phyloP scores from a whole-genome alignment of 2,888 invertebrate genomes.

The Isotomurus palustris region DNA sequence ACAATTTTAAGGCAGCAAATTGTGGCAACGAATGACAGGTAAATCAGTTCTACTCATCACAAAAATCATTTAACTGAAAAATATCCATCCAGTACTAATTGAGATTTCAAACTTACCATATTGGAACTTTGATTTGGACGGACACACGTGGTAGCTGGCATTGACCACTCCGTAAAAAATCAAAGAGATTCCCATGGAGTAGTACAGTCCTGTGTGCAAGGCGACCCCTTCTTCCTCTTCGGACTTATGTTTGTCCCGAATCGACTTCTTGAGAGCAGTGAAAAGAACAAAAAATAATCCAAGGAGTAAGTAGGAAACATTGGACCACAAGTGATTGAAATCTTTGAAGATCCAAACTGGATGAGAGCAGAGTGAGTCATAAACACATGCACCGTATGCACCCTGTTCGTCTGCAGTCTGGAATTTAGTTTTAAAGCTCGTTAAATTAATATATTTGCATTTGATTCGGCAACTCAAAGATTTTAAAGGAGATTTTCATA shows the following conservation, averaged over 20 bases:
- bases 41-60: not conserved
- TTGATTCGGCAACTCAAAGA: not conserved
- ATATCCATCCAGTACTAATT: no score
- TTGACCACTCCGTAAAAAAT: not conserved
- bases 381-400: constrained; percentile 60
- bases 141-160: not conserved
- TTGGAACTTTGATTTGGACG: constrained; percentile 5
- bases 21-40: not conserved
- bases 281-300: constrained; percentile 72
- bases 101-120: constrained; percentile 1
- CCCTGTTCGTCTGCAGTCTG: not conserved
- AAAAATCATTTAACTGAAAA: no score
- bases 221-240: constrained; percentile 1
- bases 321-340: constrained; percentile 81
- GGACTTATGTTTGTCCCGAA: not conserved
- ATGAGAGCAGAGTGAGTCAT: constrained; percentile 81
- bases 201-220: not conserved
- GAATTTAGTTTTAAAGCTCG: not conserved
- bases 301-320: constrained; percentile 72
- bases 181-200: constrained; percentile 4
- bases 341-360: constrained; percentile 69
- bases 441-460: not conserved
- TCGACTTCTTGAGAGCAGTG: constrained; percentile 5
- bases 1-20: constrained; percentile 3
- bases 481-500: no score